phyloP scores from a whole-genome alignment of 1,140 invertebrate species.

The Lineus longissimus region DNA sequence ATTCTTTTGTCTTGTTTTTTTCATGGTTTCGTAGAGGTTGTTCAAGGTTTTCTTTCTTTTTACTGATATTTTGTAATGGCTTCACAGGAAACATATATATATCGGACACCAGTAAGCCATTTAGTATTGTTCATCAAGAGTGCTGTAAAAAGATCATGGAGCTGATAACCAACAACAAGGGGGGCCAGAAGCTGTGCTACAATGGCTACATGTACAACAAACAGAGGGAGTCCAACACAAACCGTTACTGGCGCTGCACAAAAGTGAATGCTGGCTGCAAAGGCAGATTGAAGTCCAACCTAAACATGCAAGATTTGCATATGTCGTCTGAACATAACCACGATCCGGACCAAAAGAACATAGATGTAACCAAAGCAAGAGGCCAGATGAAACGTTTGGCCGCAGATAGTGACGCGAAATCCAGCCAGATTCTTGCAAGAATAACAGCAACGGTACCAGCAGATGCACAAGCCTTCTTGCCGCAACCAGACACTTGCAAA shows the following conservation, averaged over 20 bases:
- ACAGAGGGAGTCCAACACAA: not conserved
- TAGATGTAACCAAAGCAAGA: not conserved
- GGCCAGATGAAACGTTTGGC: not conserved
- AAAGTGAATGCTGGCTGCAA: too few species aligned
- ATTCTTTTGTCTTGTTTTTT: too few species aligned
- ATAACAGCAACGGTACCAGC: not conserved
- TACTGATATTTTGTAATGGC: too few species aligned
- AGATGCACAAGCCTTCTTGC: too few species aligned
- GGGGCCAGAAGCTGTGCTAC: not conserved
- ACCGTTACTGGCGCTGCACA: not conserved
- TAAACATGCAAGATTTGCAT: not conserved
- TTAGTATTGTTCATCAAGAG: too few species aligned
- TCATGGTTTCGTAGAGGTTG: too few species aligned
- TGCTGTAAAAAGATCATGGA: too few species aligned
- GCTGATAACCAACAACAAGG: not conserved
- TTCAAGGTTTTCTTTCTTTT: too few species aligned
- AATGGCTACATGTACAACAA: conserved; percentile 1
- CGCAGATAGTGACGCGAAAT: not conserved
- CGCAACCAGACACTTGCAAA: not conserved
- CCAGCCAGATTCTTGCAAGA: not conserved
- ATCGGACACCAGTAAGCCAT: too few species aligned
- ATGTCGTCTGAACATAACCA: conserved; percentile 1
- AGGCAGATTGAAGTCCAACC: too few species aligned
- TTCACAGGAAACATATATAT: too few species aligned
- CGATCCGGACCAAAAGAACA: not conserved